A percentile compares a stretch with the other conserved stretches of the same genome.
Evolutionary conservation across 2,797 vertebrate genomes (phyloP).

Genomic region (Centroberyx gerrardi): DNA sequence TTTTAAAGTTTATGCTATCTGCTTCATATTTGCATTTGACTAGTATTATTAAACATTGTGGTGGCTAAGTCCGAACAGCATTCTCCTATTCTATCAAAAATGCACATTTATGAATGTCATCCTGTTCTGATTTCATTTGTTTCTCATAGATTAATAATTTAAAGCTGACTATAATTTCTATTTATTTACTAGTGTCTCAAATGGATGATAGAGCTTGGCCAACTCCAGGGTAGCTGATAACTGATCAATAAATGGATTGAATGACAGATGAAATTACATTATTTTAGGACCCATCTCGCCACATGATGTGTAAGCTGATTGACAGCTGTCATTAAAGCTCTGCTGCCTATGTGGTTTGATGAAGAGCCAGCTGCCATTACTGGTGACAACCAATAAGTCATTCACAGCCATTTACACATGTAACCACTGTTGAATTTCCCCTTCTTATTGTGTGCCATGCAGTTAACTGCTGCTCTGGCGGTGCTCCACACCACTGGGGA

Average conservation of each 20-base stretch:
- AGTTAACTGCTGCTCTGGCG: too few relatives aligned
- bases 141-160: too few relatives aligned
- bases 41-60: background rate
- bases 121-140: too few relatives aligned
- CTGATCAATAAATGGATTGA: background rate
- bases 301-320: slow-evolving; percentile 15
- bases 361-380: slow-evolving; percentile 23
- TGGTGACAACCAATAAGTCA: slow-evolving; percentile 15
- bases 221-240: background rate
- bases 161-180: background rate
- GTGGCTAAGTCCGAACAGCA: background rate
- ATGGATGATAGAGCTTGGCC: background rate
- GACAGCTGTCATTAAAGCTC: slow-evolving; percentile 40
- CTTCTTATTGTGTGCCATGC: background rate
- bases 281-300: slow-evolving; percentile 9
- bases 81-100: background rate
- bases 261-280: slow-evolving; percentile 24
- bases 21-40: slow-evolving; percentile 13
- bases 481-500: too few relatives aligned
- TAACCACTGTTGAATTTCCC: background rate
- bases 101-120: too few relatives aligned
- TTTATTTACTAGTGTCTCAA: background rate
- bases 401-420: slow-evolving; percentile 4
- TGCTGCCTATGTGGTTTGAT: slow-evolving; percentile 13
- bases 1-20: too few relatives aligned